phyloP scores from a whole-genome alignment of 2,888 invertebrate genomes.

The Barypeithes pellucidus region DNA sequence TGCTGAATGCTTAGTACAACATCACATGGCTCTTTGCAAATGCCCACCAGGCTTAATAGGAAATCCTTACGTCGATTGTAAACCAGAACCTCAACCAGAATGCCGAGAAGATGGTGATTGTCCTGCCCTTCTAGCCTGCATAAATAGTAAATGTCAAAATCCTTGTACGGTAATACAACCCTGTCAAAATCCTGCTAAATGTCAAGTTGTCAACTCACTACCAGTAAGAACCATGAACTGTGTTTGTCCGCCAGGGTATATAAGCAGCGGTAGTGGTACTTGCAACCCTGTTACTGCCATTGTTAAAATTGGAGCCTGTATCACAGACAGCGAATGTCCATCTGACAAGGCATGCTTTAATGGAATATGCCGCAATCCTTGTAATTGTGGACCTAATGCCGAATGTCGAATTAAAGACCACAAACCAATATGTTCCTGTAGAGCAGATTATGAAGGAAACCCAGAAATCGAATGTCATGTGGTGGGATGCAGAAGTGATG shows the following conservation, averaged over 20 bases:
- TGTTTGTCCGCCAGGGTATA: slow-evolving; percentile 90
- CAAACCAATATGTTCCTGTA: slow-evolving; percentile 90
- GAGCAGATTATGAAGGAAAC: slow-evolving; percentile 86
- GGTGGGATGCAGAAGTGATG: slow-evolving; percentile 82
- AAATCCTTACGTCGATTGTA: slow-evolving; percentile 88
- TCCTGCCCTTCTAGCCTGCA: slow-evolving; percentile 84
- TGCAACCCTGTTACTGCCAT: slow-evolving; percentile 82
- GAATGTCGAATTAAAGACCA: slow-evolving; percentile 89
- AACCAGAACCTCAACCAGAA: slow-evolving; percentile 81
- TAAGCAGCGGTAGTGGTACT: slow-evolving; percentile 86
- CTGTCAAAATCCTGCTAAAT: slow-evolving; percentile 85
- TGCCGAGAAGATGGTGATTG: slow-evolving; percentile 90
- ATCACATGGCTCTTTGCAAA: slow-evolving; percentile 89
- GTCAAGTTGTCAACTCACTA: slow-evolving; percentile 85
- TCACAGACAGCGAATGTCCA: slow-evolving; percentile 85
- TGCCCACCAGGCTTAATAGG: slow-evolving; percentile 85
- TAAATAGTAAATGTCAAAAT: slow-evolving; percentile 86
- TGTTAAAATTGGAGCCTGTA: slow-evolving; percentile 79
- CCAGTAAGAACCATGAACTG: slow-evolving; percentile 93
- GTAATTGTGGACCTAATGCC: slow-evolving; percentile 88
- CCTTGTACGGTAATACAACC: slow-evolving; percentile 86
- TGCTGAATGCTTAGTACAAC: slow-evolving; percentile 86
- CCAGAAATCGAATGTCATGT: slow-evolving; percentile 86
- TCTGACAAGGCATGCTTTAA: slow-evolving; percentile 85
- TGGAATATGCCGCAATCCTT: slow-evolving; percentile 87